Percentiles rank a stretch among this genome's conserved stretches.
Conservation (phyloP, 2,797 vertebrate species). For the Enteromius viviparus region DNA sequence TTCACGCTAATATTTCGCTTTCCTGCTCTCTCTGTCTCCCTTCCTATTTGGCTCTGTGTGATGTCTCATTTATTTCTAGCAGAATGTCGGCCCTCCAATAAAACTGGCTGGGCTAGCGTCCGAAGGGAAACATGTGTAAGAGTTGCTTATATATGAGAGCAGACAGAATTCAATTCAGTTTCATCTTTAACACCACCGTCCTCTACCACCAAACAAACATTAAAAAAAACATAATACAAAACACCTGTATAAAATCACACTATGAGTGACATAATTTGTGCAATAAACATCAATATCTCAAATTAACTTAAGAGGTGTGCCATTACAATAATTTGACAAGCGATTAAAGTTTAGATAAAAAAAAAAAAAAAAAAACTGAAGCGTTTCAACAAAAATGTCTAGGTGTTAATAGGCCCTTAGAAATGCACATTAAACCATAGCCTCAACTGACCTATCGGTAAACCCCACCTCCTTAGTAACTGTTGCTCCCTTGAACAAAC, state of each 20-base stretch:
- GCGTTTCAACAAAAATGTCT: background rate
- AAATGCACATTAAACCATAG: no score
- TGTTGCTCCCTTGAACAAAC: no score
- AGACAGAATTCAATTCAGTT: slow-evolving; percentile 31
- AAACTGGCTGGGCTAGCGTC: slow-evolving; percentile 15
- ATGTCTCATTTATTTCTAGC: slow-evolving; percentile 34
- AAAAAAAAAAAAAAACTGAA: no score
- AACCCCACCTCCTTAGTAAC: no score
- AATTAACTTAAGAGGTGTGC: slow-evolving; percentile 8
- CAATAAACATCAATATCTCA: background rate
- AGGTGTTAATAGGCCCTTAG: no score
- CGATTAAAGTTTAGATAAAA: background rate
- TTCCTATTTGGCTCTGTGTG: slow-evolving; percentile 30
- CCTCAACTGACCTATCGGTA: no score
- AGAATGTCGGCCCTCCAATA: slow-evolving; percentile 25
- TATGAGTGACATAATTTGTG: background rate
- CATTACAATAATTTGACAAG: background rate
- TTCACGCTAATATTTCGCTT: slow-evolving; percentile 40
- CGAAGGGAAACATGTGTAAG: slow-evolving; percentile 12
- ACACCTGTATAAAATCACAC: no score
- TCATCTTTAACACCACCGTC: background rate
- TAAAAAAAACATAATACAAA: background rate
- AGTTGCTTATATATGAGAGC: slow-evolving; percentile 17
- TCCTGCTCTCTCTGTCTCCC: slow-evolving; percentile 11
- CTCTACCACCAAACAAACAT: background rate